phyloP scores from a whole-genome alignment of 2,888 invertebrate species.

The Adela reaumurella region DNA sequence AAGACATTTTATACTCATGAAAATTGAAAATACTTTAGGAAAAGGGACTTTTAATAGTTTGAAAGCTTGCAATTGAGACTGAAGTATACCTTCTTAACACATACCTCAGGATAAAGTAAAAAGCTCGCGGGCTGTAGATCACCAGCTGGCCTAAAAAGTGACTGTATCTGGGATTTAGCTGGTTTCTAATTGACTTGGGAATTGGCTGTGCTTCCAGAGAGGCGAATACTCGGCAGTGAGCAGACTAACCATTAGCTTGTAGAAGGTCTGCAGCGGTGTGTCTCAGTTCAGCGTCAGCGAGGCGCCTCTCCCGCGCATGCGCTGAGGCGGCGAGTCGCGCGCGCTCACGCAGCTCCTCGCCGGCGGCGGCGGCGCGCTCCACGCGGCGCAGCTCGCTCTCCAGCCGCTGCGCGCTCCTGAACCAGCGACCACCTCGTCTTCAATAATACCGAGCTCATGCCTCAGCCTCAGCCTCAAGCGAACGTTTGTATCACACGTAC shows the following conservation, averaged over 20 bases:
- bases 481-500: no score
- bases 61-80: no score
- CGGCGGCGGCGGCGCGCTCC: slow-evolving; percentile 33
- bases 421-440: background rate
- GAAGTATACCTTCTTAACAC: slow-evolving; percentile 1
- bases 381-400: slow-evolving; percentile 36
- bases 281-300: slow-evolving; percentile 31
- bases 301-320: slow-evolving; percentile 35
- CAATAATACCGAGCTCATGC: no score
- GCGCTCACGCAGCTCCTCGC: slow-evolving; percentile 34
- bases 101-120: no score
- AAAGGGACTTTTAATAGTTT: no score
- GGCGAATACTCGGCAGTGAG: background rate
- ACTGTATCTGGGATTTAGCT: background rate
- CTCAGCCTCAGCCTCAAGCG: no score
- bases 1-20: no score
- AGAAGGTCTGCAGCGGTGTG: slow-evolving; percentile 29
- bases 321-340: slow-evolving; percentile 44
- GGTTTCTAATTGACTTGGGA: background rate
- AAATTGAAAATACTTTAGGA: no score
- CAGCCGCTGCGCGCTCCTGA: slow-evolving; percentile 30
- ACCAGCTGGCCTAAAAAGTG: background rate
- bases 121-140: no score
- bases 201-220: background rate
- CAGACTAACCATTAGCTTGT: slow-evolving; percentile 25